These are phyloP conservation scores for Digitonthophagus gazella DNA, from an alignment of 2,888 invertebrate genomes.

Conservation along the genomic window DNA sequence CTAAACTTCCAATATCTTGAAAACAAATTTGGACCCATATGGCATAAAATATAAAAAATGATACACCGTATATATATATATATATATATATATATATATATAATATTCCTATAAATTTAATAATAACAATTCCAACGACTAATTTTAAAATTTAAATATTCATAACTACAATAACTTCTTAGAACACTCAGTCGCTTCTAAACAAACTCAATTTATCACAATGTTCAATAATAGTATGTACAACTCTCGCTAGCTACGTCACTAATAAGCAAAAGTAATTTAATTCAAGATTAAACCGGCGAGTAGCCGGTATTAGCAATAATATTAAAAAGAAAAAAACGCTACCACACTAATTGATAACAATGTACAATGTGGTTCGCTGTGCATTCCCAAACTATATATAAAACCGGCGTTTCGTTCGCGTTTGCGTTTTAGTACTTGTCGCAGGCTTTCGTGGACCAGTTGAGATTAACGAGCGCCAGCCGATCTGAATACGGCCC, in stretches of 20 bases:
- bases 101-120: too few species aligned
- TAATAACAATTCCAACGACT: too few species aligned
- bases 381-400: not conserved
- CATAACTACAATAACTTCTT: too few species aligned
- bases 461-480: not conserved
- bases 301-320: not conserved
- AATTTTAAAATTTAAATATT: too few species aligned
- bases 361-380: not conserved
- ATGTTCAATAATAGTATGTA: not conserved
- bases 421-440: conserved; percentile 18
- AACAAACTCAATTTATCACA: too few species aligned
- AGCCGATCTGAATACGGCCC: conserved; percentile 32
- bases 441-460: conserved; percentile 11
- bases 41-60: too few species aligned
- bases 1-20: too few species aligned
- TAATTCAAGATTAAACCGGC: not conserved
- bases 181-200: too few species aligned
- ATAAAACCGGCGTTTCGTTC: not conserved
- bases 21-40: too few species aligned
- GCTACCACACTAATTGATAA: not conserved
- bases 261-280: not conserved
- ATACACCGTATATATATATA: too few species aligned
- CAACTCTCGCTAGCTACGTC: not conserved
- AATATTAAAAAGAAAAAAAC: not conserved
- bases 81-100: too few species aligned